A percentile compares a stretch with the other conserved stretches of the same genome.
These are phyloP conservation scores for Diaprepes abbreviatus DNA, from an alignment of 2,888 invertebrate genomes.

Conservation along the genomic window DNA sequence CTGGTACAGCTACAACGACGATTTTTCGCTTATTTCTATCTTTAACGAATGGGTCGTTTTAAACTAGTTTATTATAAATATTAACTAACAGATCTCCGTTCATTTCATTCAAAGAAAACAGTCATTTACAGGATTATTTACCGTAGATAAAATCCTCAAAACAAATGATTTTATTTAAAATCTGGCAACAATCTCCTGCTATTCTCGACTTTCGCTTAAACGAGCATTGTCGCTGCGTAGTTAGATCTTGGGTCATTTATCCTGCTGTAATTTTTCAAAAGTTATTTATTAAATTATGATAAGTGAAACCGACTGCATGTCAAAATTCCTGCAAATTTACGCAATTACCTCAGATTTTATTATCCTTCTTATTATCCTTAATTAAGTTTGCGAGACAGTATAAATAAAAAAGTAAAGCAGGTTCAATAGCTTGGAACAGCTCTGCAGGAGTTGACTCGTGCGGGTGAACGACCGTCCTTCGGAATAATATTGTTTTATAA, in stretches of 20 bases:
- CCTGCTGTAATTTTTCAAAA: too few species aligned
- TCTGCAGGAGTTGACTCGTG: constrained; percentile 27
- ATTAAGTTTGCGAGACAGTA: constrained; percentile 1
- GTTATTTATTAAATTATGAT: too few species aligned
- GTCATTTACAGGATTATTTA: not conserved
- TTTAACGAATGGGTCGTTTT: too few species aligned
- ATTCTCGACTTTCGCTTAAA: not conserved
- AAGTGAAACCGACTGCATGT: too few species aligned
- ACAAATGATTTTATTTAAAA: not conserved
- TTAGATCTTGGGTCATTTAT: not conserved
- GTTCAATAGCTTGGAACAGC: constrained; percentile 24
- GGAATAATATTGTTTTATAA: constrained; percentile 36
- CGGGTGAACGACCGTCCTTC: constrained; percentile 45
- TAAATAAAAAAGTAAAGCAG: not conserved
- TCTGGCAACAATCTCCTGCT: not conserved
- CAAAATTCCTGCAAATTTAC: too few species aligned
- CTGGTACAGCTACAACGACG: too few species aligned
- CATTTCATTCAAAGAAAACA: too few species aligned
- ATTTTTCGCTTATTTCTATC: too few species aligned
- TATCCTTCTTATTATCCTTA: not conserved
- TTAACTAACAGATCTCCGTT: too few species aligned
- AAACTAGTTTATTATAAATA: too few species aligned
- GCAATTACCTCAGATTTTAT: not conserved
- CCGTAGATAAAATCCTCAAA: not conserved
- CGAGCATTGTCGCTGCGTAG: not conserved